Evolutionary conservation across 1,140 invertebrate species (phyloP), one percentile per base, ranked within the genome.

Genomic region (Zaprionus africanus): DNA sequence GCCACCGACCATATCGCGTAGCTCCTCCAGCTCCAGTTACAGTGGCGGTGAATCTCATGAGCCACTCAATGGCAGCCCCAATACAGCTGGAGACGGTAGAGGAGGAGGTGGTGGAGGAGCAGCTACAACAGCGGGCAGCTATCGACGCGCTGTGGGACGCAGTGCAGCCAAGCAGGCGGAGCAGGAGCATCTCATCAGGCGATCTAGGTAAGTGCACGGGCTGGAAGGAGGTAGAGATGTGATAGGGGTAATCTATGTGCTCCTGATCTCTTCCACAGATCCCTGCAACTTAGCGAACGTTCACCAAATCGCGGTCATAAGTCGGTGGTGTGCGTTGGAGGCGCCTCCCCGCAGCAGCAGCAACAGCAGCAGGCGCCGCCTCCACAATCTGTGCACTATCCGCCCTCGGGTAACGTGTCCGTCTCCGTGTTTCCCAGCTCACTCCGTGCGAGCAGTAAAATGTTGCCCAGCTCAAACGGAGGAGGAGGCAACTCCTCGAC

Each of bases 11-110:
- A 91, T 92, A 22, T 93, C 92, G 28, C 78, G 92, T 12, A 93
- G 92, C 60, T 93, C 92, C 31, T 93, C 92, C 0, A 93, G 92
- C 46, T 93, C 92, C 9, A 93, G 92, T 22, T 93, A 92, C 58
- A 93, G 92, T 57, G 90, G 91, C 17, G 74, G 91, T 1, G 87
- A 88, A 1, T 69, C 76, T 7, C 80, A 88, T 41, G 81, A 90
- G 22, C 71, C 62, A 0, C 36, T 78, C 2, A 91, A 72, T n/a
- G 73, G 65, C 7, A 79, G 81, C 46, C 70, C 72, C 19, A 71
- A 26, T 59, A 73, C 68, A n/a, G 68, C 51, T 11, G 46, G 41
- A 12, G 28, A 41, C 12, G 36, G 41, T 5, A 24, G 24, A 12
- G 46, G 41, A 9, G 28, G 46, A 15, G 36, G 38, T 5, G 38